These are phyloP conservation scores for Ophonus ardosiacus DNA, from an alignment of 2,888 invertebrate genomes.

Conservation along the genomic window DNA sequence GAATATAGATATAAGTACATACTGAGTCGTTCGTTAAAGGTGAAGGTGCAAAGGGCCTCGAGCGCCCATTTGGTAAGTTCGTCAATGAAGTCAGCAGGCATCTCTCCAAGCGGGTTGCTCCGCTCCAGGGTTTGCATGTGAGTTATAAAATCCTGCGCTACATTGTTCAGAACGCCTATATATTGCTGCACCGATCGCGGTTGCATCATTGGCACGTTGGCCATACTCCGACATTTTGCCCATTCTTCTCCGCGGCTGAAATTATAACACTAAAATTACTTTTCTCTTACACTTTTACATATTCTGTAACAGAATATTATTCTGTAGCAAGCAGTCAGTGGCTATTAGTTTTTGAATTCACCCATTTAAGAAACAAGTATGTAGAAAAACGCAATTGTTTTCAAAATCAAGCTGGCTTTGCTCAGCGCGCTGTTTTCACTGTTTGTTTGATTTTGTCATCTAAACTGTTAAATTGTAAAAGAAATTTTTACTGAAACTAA, in stretches of 20 bases:
- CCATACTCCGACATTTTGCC: conserved; percentile 76
- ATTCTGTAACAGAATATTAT: too few species aligned
- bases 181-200: conserved; percentile 73
- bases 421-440: too few species aligned
- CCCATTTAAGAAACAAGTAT: too few species aligned
- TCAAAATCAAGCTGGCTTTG: too few species aligned
- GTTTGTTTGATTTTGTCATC: too few species aligned
- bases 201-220: conserved; percentile 78
- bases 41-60: conserved; percentile 77
- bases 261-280: background rate
- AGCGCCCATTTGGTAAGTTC: conserved; percentile 76
- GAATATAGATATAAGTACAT: conserved; percentile 18
- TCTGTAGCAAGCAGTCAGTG: too few species aligned
- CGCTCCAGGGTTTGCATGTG: conserved; percentile 66
- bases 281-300: too few species aligned
- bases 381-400: too few species aligned
- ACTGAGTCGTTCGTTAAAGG: conserved; percentile 72
- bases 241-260: conserved; percentile 78
- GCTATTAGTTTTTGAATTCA: too few species aligned
- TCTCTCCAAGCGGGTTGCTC: conserved; percentile 66
- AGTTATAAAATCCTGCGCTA: conserved; percentile 70
- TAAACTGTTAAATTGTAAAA: too few species aligned
- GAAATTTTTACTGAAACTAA: too few species aligned
- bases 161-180: conserved; percentile 69
- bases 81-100: conserved; percentile 75